phyloP scores from a whole-genome alignment of 2,797 vertebrate genomes.

The Aratinga solstitialis region DNA sequence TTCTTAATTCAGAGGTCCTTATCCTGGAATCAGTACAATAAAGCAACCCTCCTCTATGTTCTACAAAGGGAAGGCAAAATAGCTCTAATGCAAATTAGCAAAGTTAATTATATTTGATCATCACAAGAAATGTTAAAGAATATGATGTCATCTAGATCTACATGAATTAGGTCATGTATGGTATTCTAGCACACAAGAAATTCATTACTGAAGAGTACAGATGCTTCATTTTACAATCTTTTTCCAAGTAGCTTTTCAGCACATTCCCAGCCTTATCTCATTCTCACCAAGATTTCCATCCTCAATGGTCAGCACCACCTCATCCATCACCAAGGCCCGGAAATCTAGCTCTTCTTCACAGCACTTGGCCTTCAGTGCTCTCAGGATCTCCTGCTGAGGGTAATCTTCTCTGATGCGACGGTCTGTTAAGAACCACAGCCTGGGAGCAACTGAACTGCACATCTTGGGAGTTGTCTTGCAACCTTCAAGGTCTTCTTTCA shows the following conservation, averaged over 20 bases:
- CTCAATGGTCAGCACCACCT: slow-evolving; percentile 81
- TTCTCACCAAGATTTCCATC: slow-evolving; percentile 82
- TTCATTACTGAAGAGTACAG: neutral
- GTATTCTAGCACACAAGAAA: neutral
- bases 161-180: neutral
- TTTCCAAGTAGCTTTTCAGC: neutral
- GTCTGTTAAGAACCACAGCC: slow-evolving; percentile 84
- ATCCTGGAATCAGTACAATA: neutral
- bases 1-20: neutral
- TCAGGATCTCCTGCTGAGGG: slow-evolving; percentile 81
- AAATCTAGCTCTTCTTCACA: slow-evolving; percentile 83
- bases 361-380: slow-evolving; percentile 81
- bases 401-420: slow-evolving; percentile 84
- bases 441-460: slow-evolving; percentile 81
- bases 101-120: neutral
- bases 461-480: slow-evolving; percentile 74
- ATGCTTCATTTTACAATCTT: neutral
- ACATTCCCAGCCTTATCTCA: neutral
- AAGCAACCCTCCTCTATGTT: neutral
- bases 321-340: slow-evolving; percentile 80
- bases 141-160: neutral
- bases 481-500: slow-evolving; percentile 50
- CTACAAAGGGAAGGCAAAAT: neutral
- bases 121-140: neutral
- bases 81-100: neutral